Evolutionary conservation across 2,113 vertebrate species (phyloP).

Genomic region (Etia nguti): DNA sequence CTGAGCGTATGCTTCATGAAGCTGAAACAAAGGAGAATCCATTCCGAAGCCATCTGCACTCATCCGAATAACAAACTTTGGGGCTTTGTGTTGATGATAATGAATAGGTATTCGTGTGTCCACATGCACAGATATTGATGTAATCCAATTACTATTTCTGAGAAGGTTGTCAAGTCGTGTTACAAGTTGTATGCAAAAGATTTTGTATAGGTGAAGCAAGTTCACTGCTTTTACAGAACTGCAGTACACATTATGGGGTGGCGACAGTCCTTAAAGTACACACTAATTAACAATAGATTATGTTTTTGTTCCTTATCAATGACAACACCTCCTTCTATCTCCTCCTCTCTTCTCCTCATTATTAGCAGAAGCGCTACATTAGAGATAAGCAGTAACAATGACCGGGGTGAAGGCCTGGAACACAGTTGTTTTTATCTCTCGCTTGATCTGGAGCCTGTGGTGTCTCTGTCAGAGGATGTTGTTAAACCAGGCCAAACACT

Average conservation of each 20-base stretch:
- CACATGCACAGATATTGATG: background rate
- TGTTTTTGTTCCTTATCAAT: conserved; percentile 42
- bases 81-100: background rate
- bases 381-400: conserved; percentile 73
- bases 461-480: conserved; percentile 76
- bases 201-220: background rate
- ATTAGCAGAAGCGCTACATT: conserved; percentile 55
- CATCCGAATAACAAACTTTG: background rate
- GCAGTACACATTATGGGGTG: background rate
- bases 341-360: conserved; percentile 46
- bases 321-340: conserved; percentile 20
- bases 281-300: conserved; percentile 30
- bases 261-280: background rate
- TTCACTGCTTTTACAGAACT: background rate
- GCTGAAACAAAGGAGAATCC: conserved; percentile 44
- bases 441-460: conserved; percentile 67
- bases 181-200: background rate
- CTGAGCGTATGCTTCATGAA: conserved; percentile 44
- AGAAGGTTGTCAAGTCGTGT: background rate
- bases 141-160: background rate
- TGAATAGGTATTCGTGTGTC: background rate
- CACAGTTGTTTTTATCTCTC: conserved; percentile 66
- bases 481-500: conserved; percentile 78
- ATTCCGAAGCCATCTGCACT: background rate
- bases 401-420: conserved; percentile 54